Base-by-base conservation (phyloP, 2,888 invertebrate species). In the Sthenelais limicola region DNA sequence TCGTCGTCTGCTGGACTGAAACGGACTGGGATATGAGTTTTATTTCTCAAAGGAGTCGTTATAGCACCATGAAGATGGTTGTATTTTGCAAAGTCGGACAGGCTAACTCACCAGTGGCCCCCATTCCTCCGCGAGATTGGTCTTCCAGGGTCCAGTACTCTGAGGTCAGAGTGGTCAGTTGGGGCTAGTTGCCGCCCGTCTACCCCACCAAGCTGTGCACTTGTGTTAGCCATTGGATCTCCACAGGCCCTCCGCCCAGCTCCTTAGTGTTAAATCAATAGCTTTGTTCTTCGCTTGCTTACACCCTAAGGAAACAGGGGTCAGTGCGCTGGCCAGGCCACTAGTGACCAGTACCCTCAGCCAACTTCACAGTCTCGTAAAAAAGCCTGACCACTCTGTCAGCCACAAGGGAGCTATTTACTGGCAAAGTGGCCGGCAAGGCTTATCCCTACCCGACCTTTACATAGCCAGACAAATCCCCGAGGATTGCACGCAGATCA, bases 201-300 rank as follows among this genome's bases (percentile, higher is more conserved):
- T 56, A 56, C 52, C 52, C 52, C 30, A 26, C 52, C 12, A 5
- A 26, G 43, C 43, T 18, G 43, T 12, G 43, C 15, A 43, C 43
- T 18, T 12, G 43, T 12, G 9, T 12, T 18, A 12, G 43, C 43
- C 43, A 43, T 18, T 18, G 43, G 43, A 43, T 52, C 51, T 51
- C 18, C 5, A 12, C 7, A 51, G 24, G 51, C 56, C 56, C 52
- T n/a, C 52, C 28, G 52, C 28, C 52, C 52, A 15, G 28, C 62
- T 62, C 38, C 56, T 15, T 38, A 28, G 62, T 38, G 38, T 38
- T 62, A 62, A 62, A 62, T 62, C 62, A 62, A 62, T 62, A 43
- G 56, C 9, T 32, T 35, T 56, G 56, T 24, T 62, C 38, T 62
- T 62, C 24, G 38, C 26, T 15, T 43, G 43, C 26, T 9, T 7